Base-by-base conservation (phyloP, 2,113 vertebrate species). In the Vulpes ferrilata region DNA sequence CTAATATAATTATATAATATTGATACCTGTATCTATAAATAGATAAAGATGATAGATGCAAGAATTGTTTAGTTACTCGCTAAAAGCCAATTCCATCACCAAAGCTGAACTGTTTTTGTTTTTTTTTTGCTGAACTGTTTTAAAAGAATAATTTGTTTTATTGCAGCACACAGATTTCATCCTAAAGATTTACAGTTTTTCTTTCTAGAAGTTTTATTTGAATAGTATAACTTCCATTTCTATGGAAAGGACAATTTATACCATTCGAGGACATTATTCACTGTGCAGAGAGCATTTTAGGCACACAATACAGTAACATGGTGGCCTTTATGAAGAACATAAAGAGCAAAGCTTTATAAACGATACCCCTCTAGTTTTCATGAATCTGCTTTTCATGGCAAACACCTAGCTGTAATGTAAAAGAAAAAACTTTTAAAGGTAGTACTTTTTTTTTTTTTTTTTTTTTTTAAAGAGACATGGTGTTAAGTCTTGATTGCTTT, bases 311-410 rank as follows among this genome's bases (percentile, higher is more conserved):
- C 3, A 7, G 55, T 82, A 60, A 87, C 30, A 59, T 0, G 38
- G 9, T 65, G 16, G 23, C 22, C 51, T 96, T 97, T 82, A 62
- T 48, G 69, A 93, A 93, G 60, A 89, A 88, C 67, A 76, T 5
- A 65, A 43, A 90, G 48, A 87, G 4, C 22, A 79, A 94, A 16
- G 1, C 32, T 93, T 94, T 81, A 79, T 85, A 91, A 91, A 89
- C 86, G 43, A 85, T 35, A 30, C 8, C 3, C 3, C 11, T 82
- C 65, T 11, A 88, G 30, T 51, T 93, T 95, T 81, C 32, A 96
- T 81, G 27, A 96, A 93, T 67, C 60, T 65, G 43, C n/a, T 85
- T 83, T 83, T 92, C 30, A 85, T 74, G 88, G 55, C 6, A 73
- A 96, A 74, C 10, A 59, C 15, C 30, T 85, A 57, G 27, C 0